Evolutionary conservation across 2,888 invertebrate species (phyloP).

Genomic region (Lasioglossum marginatum): DNA sequence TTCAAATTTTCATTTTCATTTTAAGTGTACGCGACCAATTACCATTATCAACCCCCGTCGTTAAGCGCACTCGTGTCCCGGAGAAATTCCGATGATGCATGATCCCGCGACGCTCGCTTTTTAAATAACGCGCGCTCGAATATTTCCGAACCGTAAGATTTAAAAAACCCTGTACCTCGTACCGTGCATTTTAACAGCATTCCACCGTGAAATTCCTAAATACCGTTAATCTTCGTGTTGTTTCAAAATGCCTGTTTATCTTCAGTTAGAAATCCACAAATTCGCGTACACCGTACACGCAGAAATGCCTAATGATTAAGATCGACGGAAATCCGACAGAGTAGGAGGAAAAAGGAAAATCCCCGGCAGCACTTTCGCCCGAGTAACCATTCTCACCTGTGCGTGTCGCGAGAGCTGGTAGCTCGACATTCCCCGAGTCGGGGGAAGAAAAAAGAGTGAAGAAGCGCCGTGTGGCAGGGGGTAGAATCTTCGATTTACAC

Average conservation of each 20-base stretch:
- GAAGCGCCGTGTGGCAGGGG: background rate
- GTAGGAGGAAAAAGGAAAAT: background rate
- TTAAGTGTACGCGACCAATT: slow-evolving; percentile 20
- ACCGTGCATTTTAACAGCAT: slow-evolving; percentile 1
- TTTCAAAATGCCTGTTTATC: background rate
- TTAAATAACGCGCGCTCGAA: slow-evolving; percentile 37
- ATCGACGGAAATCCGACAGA: background rate
- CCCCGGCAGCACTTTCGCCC: background rate
- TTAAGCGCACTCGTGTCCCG: slow-evolving; percentile 34
- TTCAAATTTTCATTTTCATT: slow-evolving; percentile 34
- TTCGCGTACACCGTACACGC: background rate
- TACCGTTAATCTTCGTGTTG: background rate
- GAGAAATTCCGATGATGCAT: slow-evolving; percentile 30
- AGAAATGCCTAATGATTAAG: background rate
- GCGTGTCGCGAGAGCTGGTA: background rate
- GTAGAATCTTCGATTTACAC: slow-evolving; percentile 34
- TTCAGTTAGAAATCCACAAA: background rate
- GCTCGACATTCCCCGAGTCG: background rate
- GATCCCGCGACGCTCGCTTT: slow-evolving; percentile 23
- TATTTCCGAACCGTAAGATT: slow-evolving; percentile 21
- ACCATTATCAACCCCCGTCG: slow-evolving; percentile 32
- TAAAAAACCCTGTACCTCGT: slow-evolving; percentile 16
- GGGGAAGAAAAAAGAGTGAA: background rate
- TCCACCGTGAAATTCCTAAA: slow-evolving; percentile 13
- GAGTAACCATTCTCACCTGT: slow-evolving; percentile 6